Conservation (phyloP, 1,140 invertebrate genomes). For the Drosophila pruinosa region DNA sequence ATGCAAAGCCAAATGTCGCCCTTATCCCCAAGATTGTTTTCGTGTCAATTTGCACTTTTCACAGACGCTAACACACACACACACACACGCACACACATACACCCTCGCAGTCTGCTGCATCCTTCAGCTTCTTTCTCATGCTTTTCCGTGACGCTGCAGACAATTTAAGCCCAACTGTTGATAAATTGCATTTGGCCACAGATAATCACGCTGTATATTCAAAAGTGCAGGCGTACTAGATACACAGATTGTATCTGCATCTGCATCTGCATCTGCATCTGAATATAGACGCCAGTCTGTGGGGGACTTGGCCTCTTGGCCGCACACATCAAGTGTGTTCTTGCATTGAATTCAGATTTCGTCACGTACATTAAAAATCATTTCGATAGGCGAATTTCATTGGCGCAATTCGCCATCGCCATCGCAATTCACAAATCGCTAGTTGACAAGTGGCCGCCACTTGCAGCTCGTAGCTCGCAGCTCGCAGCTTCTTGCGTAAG, state of each 20-base stretch:
- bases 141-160: conserved; percentile 76
- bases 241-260: neutral
- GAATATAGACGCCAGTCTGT: no score
- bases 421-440: no score
- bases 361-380: conserved; percentile 78
- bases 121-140: conserved; percentile 19
- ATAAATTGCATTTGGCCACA: conserved; percentile 78
- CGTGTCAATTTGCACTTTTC: conserved; percentile 75
- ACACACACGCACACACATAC: neutral
- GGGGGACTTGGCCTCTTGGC: conserved; percentile 33
- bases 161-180: conserved; percentile 79
- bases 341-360: conserved; percentile 75
- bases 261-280: neutral
- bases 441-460: conserved; percentile 62
- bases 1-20: conserved; percentile 25
- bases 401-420: conserved; percentile 3
- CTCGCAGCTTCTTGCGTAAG: conserved; percentile 50
- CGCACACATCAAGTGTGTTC: neutral
- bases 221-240: neutral
- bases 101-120: conserved; percentile 25
- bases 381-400: conserved; percentile 44
- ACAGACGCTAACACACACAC: conserved; percentile 49
- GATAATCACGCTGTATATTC: conserved; percentile 40
- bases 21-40: conserved; percentile 24
- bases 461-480: conserved; percentile 19